Evolutionary conservation across 2,888 invertebrate genomes (phyloP).

Genomic region (Ormia ochracea): DNA sequence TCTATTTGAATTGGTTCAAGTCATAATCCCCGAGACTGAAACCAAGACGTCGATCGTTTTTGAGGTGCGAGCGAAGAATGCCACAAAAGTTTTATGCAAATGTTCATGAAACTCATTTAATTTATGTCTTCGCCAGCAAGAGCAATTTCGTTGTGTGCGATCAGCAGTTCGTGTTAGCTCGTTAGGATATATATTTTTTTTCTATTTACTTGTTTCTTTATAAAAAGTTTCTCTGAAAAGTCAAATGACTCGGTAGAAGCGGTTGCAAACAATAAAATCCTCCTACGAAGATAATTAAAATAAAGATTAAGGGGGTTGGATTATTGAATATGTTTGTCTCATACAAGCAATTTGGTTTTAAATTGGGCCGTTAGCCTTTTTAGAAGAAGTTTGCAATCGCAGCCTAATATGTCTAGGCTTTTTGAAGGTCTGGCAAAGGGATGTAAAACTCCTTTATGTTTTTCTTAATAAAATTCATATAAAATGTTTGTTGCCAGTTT

Average conservation of each 20-base stretch:
- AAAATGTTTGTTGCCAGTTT: too few relatives aligned
- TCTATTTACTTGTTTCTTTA: conserved; percentile 64
- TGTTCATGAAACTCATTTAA: conserved; percentile 71
- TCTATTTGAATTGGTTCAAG: conserved; percentile 72
- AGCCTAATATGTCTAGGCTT: too few relatives aligned
- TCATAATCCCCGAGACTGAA: conserved; percentile 78
- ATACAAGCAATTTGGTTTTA: not conserved
- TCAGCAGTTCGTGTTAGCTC: conserved; percentile 35
- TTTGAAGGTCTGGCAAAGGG: too few relatives aligned
- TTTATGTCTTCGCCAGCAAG: conserved; percentile 37
- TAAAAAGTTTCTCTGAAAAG: conserved; percentile 60
- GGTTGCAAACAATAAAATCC: conserved; percentile 29
- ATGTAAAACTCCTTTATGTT: too few relatives aligned
- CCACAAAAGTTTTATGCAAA: conserved; percentile 75
- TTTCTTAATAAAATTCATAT: too few relatives aligned
- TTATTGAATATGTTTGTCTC: not conserved
- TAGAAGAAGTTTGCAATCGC: not conserved
- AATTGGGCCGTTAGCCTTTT: not conserved
- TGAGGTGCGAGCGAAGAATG: conserved; percentile 93
- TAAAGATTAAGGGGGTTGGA: conserved; percentile 14
- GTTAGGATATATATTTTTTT: conserved; percentile 64
- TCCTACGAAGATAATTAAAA: conserved; percentile 12
- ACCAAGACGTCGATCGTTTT: conserved; percentile 95
- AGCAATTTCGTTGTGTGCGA: conserved; percentile 22
- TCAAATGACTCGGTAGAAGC: conserved; percentile 54